Evolutionary conservation across 2,113 vertebrate genomes (phyloP).

Genomic region (Psephotus haematonotus): DNA sequence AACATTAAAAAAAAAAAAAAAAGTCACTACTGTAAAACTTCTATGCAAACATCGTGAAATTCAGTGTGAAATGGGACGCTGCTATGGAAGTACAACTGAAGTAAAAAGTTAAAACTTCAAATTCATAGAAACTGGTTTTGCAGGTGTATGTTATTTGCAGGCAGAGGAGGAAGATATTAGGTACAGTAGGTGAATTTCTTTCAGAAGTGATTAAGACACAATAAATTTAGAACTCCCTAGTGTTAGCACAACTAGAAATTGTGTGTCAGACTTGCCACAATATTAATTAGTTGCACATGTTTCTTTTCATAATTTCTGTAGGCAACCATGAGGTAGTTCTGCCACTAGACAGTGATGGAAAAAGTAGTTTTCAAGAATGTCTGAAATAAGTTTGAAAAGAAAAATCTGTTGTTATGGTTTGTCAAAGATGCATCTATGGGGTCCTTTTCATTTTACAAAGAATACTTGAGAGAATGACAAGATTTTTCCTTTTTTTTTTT

Average conservation of each 20-base stretch:
- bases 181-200: neutral
- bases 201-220: neutral
- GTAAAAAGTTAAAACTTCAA: neutral
- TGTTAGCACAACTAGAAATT: neutral
- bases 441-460: slow-evolving; percentile 6
- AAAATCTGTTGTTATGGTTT: slow-evolving; percentile 25
- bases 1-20: neutral
- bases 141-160: neutral
- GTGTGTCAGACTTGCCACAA: neutral
- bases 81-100: neutral
- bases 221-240: neutral
- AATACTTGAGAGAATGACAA: neutral
- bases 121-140: neutral
- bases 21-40: neutral
- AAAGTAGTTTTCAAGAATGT: neutral
- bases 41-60: neutral
- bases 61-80: neutral
- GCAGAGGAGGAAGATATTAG: neutral
- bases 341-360: neutral
- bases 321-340: neutral
- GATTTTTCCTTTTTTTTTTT: neutral
- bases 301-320: slow-evolving; percentile 6
- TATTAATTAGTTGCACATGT: neutral
- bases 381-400: slow-evolving; percentile 4
- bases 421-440: neutral